These are phyloP conservation scores for Artibeus jamaicensis DNA, from an alignment of 2,797 vertebrate genomes.

Conservation along the genomic window DNA sequence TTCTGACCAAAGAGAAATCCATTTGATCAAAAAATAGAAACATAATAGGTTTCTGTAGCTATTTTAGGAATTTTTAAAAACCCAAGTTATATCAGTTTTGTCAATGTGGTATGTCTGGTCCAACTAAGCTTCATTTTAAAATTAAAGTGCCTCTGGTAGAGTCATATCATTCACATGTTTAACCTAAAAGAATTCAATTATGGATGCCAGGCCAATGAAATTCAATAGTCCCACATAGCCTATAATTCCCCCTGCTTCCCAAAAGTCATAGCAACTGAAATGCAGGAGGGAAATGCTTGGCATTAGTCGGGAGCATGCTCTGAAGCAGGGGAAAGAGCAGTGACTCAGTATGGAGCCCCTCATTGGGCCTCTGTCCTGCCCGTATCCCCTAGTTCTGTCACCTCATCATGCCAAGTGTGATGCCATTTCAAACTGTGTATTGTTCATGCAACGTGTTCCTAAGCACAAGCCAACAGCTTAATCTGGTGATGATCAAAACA, in stretches of 20 bases:
- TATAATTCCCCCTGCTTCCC: accelerated
- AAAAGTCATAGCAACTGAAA: not conserved
- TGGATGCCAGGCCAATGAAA: not conserved
- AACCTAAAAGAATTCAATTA: not conserved
- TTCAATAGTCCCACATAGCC: not conserved
- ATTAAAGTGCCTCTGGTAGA: not conserved
- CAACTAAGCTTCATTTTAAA: constrained; percentile 4
- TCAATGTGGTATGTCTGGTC: not conserved
- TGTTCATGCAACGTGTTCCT: accelerated
- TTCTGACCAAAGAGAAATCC: not conserved
- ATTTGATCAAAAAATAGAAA: not conserved
- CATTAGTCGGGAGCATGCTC: accelerated
- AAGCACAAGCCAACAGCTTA: not conserved
- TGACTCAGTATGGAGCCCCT: accelerated
- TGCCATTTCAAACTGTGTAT: not conserved
- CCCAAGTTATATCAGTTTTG: not conserved
- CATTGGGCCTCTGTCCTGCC: accelerated
- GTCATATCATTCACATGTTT: not conserved
- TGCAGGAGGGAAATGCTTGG: too few species aligned
- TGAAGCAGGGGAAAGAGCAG: not conserved
- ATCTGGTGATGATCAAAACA: not conserved
- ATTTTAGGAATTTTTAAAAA: not conserved
- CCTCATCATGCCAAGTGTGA: accelerated
- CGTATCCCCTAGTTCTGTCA: not conserved
- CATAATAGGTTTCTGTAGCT: not conserved